Evolutionary conservation across 1,140 invertebrate genomes (phyloP).

Genomic region (Diabrotica virgifera): DNA sequence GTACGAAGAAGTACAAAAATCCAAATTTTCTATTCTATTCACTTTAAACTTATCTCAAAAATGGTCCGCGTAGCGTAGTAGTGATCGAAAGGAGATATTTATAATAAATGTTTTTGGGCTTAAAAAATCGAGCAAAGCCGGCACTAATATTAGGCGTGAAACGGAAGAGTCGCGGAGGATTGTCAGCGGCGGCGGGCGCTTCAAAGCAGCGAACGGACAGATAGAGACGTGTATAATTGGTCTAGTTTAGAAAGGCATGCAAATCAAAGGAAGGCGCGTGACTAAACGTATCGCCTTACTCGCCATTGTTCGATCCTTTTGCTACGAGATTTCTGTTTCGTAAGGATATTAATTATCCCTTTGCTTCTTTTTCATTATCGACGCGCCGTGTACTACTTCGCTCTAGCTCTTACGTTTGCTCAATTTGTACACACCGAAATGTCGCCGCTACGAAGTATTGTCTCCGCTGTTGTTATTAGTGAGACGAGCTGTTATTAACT

Average conservation of each 20-base stretch:
- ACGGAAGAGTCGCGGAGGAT: neutral
- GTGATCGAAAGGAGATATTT: too few relatives aligned
- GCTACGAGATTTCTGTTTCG: slow-evolving; percentile 8
- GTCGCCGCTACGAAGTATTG: neutral
- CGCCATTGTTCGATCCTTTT: slow-evolving; percentile 8
- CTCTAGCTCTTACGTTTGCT: neutral
- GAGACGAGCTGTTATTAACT: neutral
- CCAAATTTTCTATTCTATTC: too few relatives aligned
- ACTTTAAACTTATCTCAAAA: too few relatives aligned
- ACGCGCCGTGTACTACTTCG: neutral
- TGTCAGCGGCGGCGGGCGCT: neutral
- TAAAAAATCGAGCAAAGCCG: neutral
- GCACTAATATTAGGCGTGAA: neutral
- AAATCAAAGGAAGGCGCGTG: slow-evolving; percentile 16
- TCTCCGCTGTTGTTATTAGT: slow-evolving; percentile 5
- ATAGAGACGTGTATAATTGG: slow-evolving; percentile 15
- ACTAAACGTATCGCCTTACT: slow-evolving; percentile 15
- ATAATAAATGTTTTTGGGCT: too few relatives aligned
- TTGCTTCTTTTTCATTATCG: slow-evolving; percentile 16
- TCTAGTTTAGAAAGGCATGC: slow-evolving; percentile 13
- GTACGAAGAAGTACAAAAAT: too few relatives aligned
- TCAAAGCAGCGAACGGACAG: slow-evolving; percentile 6
- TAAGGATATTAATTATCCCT: slow-evolving; percentile 16
- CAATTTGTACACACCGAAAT: neutral
- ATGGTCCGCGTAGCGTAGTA: too few relatives aligned